Base-by-base conservation (phyloP, 2,113 vertebrate species). In the Pao palembangensis region DNA sequence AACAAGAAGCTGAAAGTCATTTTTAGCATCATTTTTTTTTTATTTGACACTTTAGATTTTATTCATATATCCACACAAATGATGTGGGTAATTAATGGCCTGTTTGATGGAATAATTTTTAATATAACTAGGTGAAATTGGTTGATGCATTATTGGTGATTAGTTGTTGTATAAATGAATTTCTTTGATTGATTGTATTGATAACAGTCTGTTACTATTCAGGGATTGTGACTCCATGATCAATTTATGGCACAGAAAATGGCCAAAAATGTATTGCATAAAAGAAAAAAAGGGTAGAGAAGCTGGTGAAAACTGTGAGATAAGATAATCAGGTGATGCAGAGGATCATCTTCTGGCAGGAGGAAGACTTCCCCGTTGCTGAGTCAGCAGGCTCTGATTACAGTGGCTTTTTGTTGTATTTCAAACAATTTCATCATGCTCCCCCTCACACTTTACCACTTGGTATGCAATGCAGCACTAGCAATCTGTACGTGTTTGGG, bases 341-440 rank as follows among this genome's bases (percentile, higher is more conserved):
- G 79, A 82, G 78, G 81, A 87, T 88, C 79, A 85, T 86, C 81
- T 86, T 66, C 67, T 83, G 76, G 73, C 80, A 79, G 74, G 61
- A 55, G 71, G 67, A 75, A 68, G 78, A 79, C 81, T 78, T 82
- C 72, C 78, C 76, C 72, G 54, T 61, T 82, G 90, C 89, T 89
- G 80, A 80, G 82, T 90, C 89, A 92, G 89, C 91, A 85, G 73
- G 76, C 81, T 86, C 74, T 18, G 51, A 84, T 87, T 82, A 80
- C 85, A 79, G 75, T 78, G 61, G 79, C 84, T 90, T 87, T 85
- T 82, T 88, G 87, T 88, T 74, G 84, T 73, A 75, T 92, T 92
- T 92, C 89, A 84, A 87, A 91, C 84, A 73, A 87, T 92, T 92
- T 91, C 91, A 91, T 92, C 90, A 92, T 87, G 67, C 85, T 51